Base-by-base conservation (phyloP, 2,113 vertebrate species). In the Archilochus colubris region DNA sequence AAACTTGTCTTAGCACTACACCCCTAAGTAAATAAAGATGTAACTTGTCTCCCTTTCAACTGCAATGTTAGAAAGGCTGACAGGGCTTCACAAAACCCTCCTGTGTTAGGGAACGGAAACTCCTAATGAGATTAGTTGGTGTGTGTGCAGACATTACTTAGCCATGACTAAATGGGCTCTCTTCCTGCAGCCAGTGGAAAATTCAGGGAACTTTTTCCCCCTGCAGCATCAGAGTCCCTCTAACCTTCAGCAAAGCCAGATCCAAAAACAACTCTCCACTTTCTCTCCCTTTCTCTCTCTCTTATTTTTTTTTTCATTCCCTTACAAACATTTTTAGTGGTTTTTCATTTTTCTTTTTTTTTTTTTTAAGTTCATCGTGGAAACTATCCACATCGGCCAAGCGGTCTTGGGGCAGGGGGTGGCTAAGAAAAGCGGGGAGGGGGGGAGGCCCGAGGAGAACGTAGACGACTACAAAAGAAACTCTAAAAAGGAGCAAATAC, bases 51-150 rank as follows among this genome's bases (percentile, higher is more conserved):
- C 61, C 68, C 80, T 96, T 96, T 93, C 90, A 95, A 91, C 94
- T 83, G 85, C 95, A 87, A 55, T 30, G 95, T 93, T 96, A 95
- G 89, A 92, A 97, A 55, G 95, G 96, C 97, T 94, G 97, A 97
- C 97, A 95, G 96, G 95, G 97, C 97, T 95, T 95, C 93, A 98
- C 98, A 99, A 99, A 98, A 99, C 98, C 98, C 97, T 98, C 98
- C 98, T 98, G 98, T 99, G 98, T 98, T 88, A 97, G 97, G 97
- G 98, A 98, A 98, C 98, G 98, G 99, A 99, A 99, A 99, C 98
- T 98, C 98, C 98, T 99, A 99, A 99, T 99, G 98, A 98, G 99
- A 99, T 99, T 99, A 99, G 98, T 98, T 98, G 98, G 97, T 98
- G 98, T 98, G 98, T 98, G 98, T 98, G 98, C 98, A 99, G 99